These are phyloP conservation scores for Oostethus manadensis DNA, from an alignment of 2,113 vertebrate genomes.

Conservation along the genomic window DNA sequence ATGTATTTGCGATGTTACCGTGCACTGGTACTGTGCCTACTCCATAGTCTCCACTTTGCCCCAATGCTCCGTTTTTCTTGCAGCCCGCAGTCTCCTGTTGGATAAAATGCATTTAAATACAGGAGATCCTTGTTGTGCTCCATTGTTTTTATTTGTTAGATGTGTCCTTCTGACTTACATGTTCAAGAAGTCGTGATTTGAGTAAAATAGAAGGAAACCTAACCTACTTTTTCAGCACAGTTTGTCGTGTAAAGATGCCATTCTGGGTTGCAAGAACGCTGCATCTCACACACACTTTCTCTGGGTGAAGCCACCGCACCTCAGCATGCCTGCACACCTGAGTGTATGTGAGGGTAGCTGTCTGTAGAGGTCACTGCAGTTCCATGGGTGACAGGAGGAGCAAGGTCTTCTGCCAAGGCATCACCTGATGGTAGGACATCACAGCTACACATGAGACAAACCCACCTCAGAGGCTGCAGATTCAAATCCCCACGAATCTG, in stretches of 20 bases:
- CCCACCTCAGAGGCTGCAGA: conserved; percentile 18
- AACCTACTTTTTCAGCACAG: background rate
- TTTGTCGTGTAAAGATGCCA: background rate
- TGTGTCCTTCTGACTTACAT: no score
- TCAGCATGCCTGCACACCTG: conserved; percentile 37
- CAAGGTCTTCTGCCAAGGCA: background rate
- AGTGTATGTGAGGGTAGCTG: conserved; percentile 70
- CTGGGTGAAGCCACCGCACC: conserved; percentile 43
- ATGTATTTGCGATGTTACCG: no score
- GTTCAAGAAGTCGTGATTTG: no score
- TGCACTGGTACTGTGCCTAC: no score
- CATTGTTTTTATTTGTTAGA: no score
- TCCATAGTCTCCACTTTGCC: no score
- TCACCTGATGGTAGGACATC: background rate
- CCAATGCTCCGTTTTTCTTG: no score
- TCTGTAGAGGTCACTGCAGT: conserved; percentile 80
- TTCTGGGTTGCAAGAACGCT: background rate
- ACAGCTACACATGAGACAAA: no score
- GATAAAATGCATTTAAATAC: no score
- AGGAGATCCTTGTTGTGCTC: no score
- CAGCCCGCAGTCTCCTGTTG: no score
- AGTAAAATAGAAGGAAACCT: no score
- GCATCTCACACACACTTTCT: conserved; percentile 35
- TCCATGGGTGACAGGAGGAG: conserved; percentile 73
- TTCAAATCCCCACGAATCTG: conserved; percentile 41